Percentiles rank a stretch among this genome's conserved stretches.
phyloP scores from a whole-genome alignment of 2,113 vertebrate species.

The Phyllostomus discolor region DNA sequence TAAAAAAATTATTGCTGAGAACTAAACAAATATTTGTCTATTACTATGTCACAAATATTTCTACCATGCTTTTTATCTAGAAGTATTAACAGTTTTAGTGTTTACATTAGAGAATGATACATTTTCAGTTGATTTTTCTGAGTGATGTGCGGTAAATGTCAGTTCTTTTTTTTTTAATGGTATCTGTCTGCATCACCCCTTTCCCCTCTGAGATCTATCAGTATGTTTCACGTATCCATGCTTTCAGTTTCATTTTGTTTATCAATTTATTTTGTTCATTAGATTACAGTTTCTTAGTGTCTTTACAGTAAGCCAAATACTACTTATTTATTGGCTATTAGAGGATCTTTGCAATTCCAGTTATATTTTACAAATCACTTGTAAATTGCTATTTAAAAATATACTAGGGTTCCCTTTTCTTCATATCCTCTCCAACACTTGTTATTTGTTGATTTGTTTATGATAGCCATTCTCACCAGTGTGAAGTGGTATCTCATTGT shows the following conservation, averaged over 20 bases:
- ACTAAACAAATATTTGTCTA: not conserved
- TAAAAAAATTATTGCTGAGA: not conserved
- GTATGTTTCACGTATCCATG: no score
- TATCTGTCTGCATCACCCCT: no score
- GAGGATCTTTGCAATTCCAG: not conserved
- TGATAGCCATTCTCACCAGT: no score
- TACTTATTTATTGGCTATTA: not conserved
- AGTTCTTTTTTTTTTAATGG: not conserved
- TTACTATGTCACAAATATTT: not conserved
- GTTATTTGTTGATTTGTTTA: no score
- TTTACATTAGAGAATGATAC: not conserved
- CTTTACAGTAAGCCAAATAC: not conserved
- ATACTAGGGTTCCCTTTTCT: no score
- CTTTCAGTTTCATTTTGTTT: no score
- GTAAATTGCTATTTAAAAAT: not conserved
- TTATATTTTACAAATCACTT: not conserved
- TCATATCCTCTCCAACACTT: no score
- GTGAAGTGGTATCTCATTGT: no score
- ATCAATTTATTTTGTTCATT: no score
- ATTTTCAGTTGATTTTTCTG: not conserved
- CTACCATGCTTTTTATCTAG: not conserved
- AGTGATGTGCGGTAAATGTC: not conserved
- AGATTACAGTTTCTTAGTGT: no score
- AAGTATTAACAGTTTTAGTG: not conserved
- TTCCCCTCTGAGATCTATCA: no score